Evolutionary conservation across 2,113 vertebrate genomes (phyloP), one percentile per base, ranked within the genome.

Genomic region (Erinaceus europaeus): DNA sequence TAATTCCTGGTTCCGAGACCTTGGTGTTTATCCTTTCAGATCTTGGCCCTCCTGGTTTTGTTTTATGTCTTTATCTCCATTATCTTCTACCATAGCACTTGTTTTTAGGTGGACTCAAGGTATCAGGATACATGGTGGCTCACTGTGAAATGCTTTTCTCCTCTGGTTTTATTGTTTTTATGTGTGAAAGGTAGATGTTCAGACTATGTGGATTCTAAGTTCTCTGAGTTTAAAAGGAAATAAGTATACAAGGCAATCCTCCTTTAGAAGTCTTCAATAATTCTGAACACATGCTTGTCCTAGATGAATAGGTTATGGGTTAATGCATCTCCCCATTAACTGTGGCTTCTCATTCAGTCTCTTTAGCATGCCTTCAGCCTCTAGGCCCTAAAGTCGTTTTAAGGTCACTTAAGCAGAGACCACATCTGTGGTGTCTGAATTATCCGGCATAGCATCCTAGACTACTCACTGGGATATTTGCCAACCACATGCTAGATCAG

Each of bases 331-430:
- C 59, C 23, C 69, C 53, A 67, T 57, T 36, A 81, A 81, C 79
- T 44, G 14, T 62, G 68, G 59, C 73, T 77, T 92, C 69, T 92
- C 14, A 80, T 90, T 89, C 80, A 64, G 55, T 72, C 62, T 90
- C 69, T 81, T n/a, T 91, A 83, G 53, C 18, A 10, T 73, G 74
- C 67, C 40, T 67, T 95, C 73, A 86, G 64, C 53, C 44, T 91
- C 38, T 44, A 78, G 74, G 65, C 65, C 48, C 74, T 68, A 18
- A 69, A 72, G 65, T 85, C 84, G 74, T 52, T 71, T 90, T 91
- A 82, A 77, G 87, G 69, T 90, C 78, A 69, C 82, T 90, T 93
- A 79, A 89, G 61, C 67, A 89, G 89, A 94, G 61, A 61, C 74
- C 69, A 53, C 92, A 82, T 89, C 71, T 93, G 85, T 52, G 44